phyloP scores from a whole-genome alignment of 2,888 invertebrate species.

The Ctenicera cuprea region DNA sequence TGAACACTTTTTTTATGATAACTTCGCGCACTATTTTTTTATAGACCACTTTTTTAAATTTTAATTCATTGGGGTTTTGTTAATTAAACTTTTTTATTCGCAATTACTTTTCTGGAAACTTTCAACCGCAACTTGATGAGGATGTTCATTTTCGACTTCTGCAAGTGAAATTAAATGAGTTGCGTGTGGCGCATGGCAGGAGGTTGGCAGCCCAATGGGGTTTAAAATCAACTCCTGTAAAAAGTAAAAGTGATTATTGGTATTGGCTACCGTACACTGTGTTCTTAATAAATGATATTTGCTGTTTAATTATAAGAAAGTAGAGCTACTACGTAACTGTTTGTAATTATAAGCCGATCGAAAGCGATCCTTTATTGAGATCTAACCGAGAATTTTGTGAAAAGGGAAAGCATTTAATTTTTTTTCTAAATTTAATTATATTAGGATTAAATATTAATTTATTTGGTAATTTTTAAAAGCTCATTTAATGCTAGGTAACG shows the following conservation, averaged over 20 bases:
- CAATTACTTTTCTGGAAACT: slow-evolving; percentile 6
- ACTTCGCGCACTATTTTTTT: background rate
- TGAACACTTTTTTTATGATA: background rate
- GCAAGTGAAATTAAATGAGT: slow-evolving; percentile 25
- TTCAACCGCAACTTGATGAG: background rate
- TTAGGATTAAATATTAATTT: no score
- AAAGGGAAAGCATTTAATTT: no score
- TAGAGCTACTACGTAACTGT: background rate
- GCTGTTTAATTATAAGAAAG: slow-evolving; percentile 28
- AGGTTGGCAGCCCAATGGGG: slow-evolving; percentile 25
- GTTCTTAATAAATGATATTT: slow-evolving; percentile 21
- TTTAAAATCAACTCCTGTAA: slow-evolving; percentile 44
- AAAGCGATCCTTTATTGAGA: background rate
- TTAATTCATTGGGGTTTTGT: background rate
- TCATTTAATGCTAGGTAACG: no score
- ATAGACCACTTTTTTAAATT: background rate
- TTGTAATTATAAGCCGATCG: slow-evolving; percentile 4
- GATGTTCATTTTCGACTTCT: slow-evolving; percentile 34
- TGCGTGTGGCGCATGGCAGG: slow-evolving; percentile 39
- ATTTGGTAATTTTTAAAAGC: no score
- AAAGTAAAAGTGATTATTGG: slow-evolving; percentile 50
- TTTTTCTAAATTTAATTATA: no score
- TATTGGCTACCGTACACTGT: slow-evolving; percentile 17
- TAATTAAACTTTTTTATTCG: background rate
- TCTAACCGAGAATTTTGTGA: background rate